Conservation (phyloP, 2,797 vertebrate genomes). For the Neosalanx taihuensis region DNA sequence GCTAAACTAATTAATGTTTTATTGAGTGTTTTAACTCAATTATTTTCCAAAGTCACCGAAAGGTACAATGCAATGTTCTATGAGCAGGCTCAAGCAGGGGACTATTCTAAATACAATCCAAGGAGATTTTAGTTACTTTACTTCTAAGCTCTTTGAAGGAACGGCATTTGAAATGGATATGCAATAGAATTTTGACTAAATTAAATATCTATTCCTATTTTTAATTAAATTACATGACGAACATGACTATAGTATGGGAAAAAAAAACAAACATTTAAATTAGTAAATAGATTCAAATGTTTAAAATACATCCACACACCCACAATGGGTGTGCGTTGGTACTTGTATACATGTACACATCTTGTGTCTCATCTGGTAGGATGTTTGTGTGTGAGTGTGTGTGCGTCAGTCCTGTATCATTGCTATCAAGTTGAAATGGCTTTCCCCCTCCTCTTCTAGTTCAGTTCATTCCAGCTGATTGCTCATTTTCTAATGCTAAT, state of each 20-base stretch:
- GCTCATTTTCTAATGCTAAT: constrained; percentile 99
- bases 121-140: constrained; percentile 27
- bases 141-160: neutral
- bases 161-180: neutral
- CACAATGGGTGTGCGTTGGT: neutral
- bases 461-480: constrained; percentile 94
- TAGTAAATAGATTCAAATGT: neutral
- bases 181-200: neutral
- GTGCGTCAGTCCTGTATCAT: constrained; percentile 22
- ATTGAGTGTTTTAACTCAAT: constrained; percentile 87
- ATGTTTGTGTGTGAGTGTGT: neutral
- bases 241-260: neutral
- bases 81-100: constrained; percentile 37
- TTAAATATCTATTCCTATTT: neutral
- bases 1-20: constrained; percentile 87
- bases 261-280: neutral
- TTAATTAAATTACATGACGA: neutral
- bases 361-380: neutral
- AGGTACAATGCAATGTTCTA: constrained; percentile 75
- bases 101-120: constrained; percentile 48
- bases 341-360: neutral
- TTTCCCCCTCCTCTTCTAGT: constrained; percentile 22
- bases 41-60: constrained; percentile 82
- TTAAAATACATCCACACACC: neutral
- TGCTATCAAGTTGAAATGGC: constrained; percentile 50